Evolutionary conservation across 2,888 invertebrate genomes (phyloP).

Genomic region (Clunio marinus): DNA sequence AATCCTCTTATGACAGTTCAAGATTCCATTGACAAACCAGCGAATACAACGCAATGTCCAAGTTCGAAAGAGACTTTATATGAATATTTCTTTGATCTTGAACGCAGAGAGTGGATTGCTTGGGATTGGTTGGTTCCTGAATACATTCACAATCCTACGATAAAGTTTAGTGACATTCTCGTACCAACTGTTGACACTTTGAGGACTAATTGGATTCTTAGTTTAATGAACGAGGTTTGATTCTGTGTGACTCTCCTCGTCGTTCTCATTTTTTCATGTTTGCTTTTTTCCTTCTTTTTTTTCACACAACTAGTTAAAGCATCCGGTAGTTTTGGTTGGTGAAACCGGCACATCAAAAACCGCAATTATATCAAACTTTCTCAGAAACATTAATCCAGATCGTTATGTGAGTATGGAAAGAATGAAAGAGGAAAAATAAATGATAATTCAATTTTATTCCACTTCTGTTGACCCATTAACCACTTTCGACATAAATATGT

Average conservation of each 20-base stretch:
- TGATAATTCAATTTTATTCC: neutral
- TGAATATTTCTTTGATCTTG: slow-evolving; percentile 74
- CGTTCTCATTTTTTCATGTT: neutral
- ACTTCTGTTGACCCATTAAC: neutral
- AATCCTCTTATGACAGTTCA: slow-evolving; percentile 65
- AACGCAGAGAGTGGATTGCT: slow-evolving; percentile 69
- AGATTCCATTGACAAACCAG: slow-evolving; percentile 61
- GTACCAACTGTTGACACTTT: slow-evolving; percentile 88
- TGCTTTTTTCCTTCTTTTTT: neutral
- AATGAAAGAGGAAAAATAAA: no score
- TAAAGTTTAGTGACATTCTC: slow-evolving; percentile 75
- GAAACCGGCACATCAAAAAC: slow-evolving; percentile 93
- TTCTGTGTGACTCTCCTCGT: neutral
- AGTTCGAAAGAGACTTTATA: slow-evolving; percentile 66
- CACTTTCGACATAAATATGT: no score
- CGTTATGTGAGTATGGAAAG: slow-evolving; percentile 63
- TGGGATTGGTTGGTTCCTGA: slow-evolving; percentile 77
- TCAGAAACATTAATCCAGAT: slow-evolving; percentile 65
- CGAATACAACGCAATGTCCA: slow-evolving; percentile 69
- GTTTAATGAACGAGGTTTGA: slow-evolving; percentile 68
- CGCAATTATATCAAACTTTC: slow-evolving; percentile 78
- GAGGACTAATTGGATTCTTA: slow-evolving; percentile 71
- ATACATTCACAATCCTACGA: slow-evolving; percentile 67
- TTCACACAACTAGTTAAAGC: slow-evolving; percentile 60
- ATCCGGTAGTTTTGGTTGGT: slow-evolving; percentile 80